Conservation (phyloP, 1,140 invertebrate species). For the Drosophila subpulchrella region DNA sequence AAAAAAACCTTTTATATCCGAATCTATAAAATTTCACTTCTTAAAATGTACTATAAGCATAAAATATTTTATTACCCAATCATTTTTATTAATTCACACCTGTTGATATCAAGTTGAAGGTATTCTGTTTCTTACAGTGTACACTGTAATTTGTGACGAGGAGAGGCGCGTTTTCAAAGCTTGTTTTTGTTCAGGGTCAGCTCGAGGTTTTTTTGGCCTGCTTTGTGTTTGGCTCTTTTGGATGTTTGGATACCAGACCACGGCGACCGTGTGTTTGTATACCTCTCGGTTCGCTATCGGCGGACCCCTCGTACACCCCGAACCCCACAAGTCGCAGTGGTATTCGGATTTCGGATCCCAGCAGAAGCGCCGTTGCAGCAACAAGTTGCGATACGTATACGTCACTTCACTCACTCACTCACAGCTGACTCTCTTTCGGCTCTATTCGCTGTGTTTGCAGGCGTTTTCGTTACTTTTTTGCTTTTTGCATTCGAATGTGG, state of each 20-base stretch:
- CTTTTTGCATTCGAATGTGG: constrained; percentile 79
- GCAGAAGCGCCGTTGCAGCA: constrained; percentile 51
- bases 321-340: background rate
- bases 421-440: constrained; percentile 29
- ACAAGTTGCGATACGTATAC: constrained; percentile 57
- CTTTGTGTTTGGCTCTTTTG: constrained; percentile 43
- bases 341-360: constrained; percentile 23
- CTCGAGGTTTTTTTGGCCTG: constrained; percentile 43
- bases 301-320: background rate
- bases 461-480: constrained; percentile 27
- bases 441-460: constrained; percentile 27
- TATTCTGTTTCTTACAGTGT: constrained; percentile 5
- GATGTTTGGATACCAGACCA: constrained; percentile 33
- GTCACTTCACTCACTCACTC: constrained; percentile 13
- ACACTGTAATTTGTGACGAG: constrained; percentile 39
- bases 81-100: constrained; percentile 5
- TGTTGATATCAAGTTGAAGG: constrained; percentile 14
- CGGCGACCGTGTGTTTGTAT: constrained; percentile 25
- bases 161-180: constrained; percentile 46
- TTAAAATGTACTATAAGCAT: no score
- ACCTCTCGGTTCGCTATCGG: constrained; percentile 27
- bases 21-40: no score
- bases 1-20: no score
- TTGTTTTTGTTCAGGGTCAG: constrained; percentile 50
- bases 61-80: background rate